phyloP scores from a whole-genome alignment of 1,140 invertebrate species.

The Drosophila parvula region DNA sequence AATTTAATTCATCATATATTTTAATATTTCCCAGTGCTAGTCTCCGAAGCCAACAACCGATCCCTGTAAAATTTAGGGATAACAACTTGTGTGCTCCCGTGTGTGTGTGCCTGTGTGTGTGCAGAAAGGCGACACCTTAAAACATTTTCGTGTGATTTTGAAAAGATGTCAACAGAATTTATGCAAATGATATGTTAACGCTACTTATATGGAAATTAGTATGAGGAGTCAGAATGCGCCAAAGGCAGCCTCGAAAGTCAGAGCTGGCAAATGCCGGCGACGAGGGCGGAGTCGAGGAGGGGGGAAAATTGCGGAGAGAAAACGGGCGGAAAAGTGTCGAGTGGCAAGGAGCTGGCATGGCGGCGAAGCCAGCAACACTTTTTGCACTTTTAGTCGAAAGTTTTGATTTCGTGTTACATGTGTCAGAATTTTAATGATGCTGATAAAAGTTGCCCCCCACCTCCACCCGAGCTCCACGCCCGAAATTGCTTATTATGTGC shows the following conservation, averaged over 20 bases:
- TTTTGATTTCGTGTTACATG: constrained; percentile 83
- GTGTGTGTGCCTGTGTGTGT: constrained; percentile 31
- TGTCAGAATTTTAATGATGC: constrained; percentile 83
- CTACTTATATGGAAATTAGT: constrained; percentile 83
- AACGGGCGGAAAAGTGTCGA: constrained; percentile 39
- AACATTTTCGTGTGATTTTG: constrained; percentile 82
- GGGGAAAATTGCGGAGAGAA: constrained; percentile 1
- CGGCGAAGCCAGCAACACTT: constrained; percentile 60
- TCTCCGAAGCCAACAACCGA: constrained; percentile 14
- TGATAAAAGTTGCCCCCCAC: constrained; percentile 72
- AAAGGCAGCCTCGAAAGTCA: constrained; percentile 60
- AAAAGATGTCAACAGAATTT: constrained; percentile 83
- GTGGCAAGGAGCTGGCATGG: constrained; percentile 32
- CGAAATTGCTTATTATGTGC: constrained; percentile 78
- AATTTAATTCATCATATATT: neutral
- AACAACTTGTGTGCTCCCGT: constrained; percentile 36
- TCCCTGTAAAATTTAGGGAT: constrained; percentile 41
- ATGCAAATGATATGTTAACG: constrained; percentile 83
- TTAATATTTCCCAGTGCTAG: constrained; percentile 26
- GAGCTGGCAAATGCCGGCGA: constrained; percentile 14
- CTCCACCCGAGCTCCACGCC: neutral
- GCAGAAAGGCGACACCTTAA: constrained; percentile 67
- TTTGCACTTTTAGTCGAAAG: constrained; percentile 81
- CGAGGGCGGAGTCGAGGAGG: neutral
- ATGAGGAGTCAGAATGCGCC: constrained; percentile 80